A percentile compares a stretch with the other conserved stretches of the same genome.
Evolutionary conservation across 2,797 vertebrate genomes (phyloP).

Genomic region (Melopsittacus undulatus): DNA sequence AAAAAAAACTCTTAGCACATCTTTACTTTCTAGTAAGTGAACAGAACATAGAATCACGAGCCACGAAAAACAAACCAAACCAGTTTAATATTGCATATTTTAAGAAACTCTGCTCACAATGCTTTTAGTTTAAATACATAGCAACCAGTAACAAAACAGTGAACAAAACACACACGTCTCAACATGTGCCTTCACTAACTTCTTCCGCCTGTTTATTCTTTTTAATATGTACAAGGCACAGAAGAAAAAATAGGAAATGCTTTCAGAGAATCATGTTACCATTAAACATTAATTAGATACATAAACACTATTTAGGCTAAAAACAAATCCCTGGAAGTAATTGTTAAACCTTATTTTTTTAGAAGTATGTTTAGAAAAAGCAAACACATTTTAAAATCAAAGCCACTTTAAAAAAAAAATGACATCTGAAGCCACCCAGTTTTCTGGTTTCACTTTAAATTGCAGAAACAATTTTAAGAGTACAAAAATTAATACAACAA

Average conservation of each 20-base stretch:
- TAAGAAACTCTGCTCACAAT: background rate
- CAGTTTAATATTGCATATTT: background rate
- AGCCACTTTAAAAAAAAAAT: background rate
- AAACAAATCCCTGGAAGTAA: background rate
- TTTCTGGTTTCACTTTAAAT: background rate
- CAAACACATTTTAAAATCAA: background rate
- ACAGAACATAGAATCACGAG: background rate
- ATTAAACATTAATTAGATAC: background rate
- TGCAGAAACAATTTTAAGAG: background rate
- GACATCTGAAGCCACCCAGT: background rate
- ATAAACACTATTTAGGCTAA: background rate
- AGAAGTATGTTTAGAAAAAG: background rate
- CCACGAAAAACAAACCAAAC: background rate
- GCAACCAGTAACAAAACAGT: background rate
- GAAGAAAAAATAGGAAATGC: background rate
- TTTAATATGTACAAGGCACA: background rate
- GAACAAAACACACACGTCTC: fast-evolving
- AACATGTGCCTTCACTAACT: background rate
- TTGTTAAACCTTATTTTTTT: background rate
- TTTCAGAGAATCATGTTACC: background rate
- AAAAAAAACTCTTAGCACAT: background rate
- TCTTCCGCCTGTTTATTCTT: background rate
- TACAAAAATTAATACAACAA: background rate
- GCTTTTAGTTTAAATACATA: background rate
- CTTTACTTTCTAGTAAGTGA: background rate